Base-by-base conservation (phyloP, 2,888 invertebrate genomes). In the Tanypteryx hageni region DNA sequence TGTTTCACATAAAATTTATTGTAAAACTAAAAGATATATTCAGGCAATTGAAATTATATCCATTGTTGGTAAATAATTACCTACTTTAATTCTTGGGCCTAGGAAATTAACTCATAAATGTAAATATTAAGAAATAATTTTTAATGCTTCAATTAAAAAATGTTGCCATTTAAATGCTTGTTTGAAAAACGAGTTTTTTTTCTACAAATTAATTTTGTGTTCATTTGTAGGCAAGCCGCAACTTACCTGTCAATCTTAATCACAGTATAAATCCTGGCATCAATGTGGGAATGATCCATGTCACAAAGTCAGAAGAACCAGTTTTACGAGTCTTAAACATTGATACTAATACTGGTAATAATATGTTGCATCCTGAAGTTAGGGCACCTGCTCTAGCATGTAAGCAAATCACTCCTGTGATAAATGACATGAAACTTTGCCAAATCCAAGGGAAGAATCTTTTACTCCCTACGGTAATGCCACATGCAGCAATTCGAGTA, bases 401-500 rank as follows among this genome's bases (percentile, higher is more conserved):
- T 64, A 89, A 89, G 64, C 44, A 61, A 3, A 14, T 18, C 9
- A n/a, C 18, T 64, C 44, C 27, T 44, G n/a, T 68, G 27, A 89
- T 61, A 64, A 89, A 44, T n/a, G 61, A 89, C 68, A 4, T n/a
- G 89, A 89, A 14, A n/a, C 31, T 31, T 64, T 31, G 64, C 11
- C 44, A 64, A 64, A 44, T 89, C 14, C 89, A 44, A 64, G 89
- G 64, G 27, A 89, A 89, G 61, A 44, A 10, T 44, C 16, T 89
- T 27, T 10, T 61, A 27, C 44, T 64, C 31, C 89, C 44, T 44
- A 13, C 64, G 10, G n/a, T 64, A 64, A 44, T 89, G 89, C 89
- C 89, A 16, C 83, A 83, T 7, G 16, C 56, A 83, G 44, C 89
- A 89, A 44, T 68, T 4, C 61, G 89, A 64, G 89, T 89, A 89